These are phyloP conservation scores for Parnassius orleans DNA, from an alignment of 2,888 invertebrate genomes.

Conservation along the genomic window DNA sequence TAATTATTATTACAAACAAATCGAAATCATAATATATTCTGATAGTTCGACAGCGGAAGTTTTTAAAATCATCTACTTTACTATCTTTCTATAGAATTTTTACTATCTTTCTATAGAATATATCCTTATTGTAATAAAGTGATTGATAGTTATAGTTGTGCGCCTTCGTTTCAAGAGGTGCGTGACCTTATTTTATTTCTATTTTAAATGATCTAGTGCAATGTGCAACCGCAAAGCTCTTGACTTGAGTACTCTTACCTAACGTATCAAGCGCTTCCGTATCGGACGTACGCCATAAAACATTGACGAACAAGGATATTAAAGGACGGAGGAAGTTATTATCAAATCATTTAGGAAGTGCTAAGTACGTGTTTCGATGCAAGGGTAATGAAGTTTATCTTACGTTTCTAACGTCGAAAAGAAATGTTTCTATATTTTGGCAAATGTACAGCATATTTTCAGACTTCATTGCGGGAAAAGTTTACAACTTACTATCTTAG, in stretches of 20 bases:
- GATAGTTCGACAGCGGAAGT: slow-evolving; percentile 56
- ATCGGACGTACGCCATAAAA: slow-evolving; percentile 54
- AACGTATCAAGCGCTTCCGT: slow-evolving; percentile 54
- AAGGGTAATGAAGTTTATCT: slow-evolving; percentile 35
- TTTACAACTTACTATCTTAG: slow-evolving; percentile 49
- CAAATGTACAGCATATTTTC: slow-evolving; percentile 47
- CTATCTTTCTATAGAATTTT: too few relatives aligned
- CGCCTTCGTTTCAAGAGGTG: slow-evolving; percentile 42
- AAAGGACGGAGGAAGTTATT: slow-evolving; percentile 75
- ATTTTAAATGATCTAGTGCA: slow-evolving; percentile 52
- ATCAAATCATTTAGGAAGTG: slow-evolving; percentile 74
- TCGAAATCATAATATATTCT: slow-evolving; percentile 56
- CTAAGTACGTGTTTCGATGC: slow-evolving; percentile 47
- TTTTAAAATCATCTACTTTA: slow-evolving; percentile 43
- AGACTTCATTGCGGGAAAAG: slow-evolving; percentile 41
- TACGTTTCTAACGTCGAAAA: slow-evolving; percentile 40
- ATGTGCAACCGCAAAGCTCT: slow-evolving; percentile 25
- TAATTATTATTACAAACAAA: slow-evolving; percentile 72
- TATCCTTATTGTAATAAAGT: slow-evolving; percentile 43
- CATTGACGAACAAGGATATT: slow-evolving; percentile 67
- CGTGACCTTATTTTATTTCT: slow-evolving; percentile 62
- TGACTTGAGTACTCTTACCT: slow-evolving; percentile 8
- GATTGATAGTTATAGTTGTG: slow-evolving; percentile 41
- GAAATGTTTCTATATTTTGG: slow-evolving; percentile 26
- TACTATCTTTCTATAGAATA: too few relatives aligned